These are phyloP conservation scores for Pycnomerus fuliginosus DNA, from an alignment of 2,888 invertebrate genomes.

Conservation along the genomic window DNA sequence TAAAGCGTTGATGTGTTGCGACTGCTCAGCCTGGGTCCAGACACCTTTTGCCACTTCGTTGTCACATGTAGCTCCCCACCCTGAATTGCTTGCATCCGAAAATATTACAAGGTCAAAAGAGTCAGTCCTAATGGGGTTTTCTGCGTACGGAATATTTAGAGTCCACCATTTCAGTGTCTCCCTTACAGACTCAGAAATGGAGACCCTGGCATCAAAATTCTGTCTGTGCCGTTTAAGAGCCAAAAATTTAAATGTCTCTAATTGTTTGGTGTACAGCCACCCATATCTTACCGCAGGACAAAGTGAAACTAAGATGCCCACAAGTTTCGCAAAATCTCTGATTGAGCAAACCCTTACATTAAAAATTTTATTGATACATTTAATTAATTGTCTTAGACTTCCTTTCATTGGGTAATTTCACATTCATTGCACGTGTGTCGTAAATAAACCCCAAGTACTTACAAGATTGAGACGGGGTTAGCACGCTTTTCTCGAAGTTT, in stretches of 20 bases:
- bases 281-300: constrained; percentile 30
- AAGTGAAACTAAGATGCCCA: constrained; percentile 18
- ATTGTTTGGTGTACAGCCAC: constrained; percentile 9
- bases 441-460: constrained; percentile 8
- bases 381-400: too few relatives aligned
- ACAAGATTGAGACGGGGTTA: constrained; percentile 1
- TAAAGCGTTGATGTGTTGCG: too few relatives aligned
- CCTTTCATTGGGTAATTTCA: neutral
- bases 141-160: constrained; percentile 5
- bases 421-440: constrained; percentile 3
- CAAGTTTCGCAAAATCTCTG: constrained; percentile 4
- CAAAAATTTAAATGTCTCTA: constrained; percentile 7
- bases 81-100: constrained; percentile 22
- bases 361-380: neutral
- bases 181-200: neutral
- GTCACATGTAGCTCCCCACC: too few relatives aligned
- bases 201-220: constrained; percentile 5
- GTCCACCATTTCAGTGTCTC: neutral
- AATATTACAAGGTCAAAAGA: constrained; percentile 11
- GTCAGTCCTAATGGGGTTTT: neutral
- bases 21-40: too few relatives aligned
- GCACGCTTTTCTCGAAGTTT: constrained; percentile 10
- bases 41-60: too few relatives aligned
- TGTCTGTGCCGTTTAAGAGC: constrained; percentile 1
- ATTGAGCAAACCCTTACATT: constrained; percentile 12